Evolutionary conservation across 2,888 invertebrate genomes (phyloP).

Genomic region (Oxycera nigricornis): DNA sequence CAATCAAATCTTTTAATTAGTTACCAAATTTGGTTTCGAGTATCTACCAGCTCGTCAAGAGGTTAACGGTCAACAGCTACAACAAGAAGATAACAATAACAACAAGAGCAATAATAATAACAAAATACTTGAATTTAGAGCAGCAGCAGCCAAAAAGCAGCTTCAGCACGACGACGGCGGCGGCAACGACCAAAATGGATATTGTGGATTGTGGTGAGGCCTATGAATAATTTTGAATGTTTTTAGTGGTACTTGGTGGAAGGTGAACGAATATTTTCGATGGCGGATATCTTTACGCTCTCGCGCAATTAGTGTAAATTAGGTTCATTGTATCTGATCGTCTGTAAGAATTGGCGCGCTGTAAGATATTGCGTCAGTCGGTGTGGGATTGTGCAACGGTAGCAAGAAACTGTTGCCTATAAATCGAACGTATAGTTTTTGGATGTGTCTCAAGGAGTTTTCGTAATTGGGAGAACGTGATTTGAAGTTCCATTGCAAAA

Average conservation of each 20-base stretch:
- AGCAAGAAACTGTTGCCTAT: no score
- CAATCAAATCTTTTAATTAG: slow-evolving; percentile 39
- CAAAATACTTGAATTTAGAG: slow-evolving; percentile 20
- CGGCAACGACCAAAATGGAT: not conserved
- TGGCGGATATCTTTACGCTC: slow-evolving; percentile 11
- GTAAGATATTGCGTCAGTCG: not conserved
- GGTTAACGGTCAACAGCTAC: slow-evolving; percentile 28
- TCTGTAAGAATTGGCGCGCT: not conserved
- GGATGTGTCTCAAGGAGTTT: no score
- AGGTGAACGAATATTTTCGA: not conserved
- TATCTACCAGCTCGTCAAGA: slow-evolving; percentile 21
- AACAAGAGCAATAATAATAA: slow-evolving; percentile 19
- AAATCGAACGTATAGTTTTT: no score
- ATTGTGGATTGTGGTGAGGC: not conserved
- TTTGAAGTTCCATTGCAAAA: no score
- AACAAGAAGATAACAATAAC: not conserved
- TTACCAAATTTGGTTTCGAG: slow-evolving; percentile 37
- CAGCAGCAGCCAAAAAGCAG: not conserved
- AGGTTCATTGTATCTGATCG: slow-evolving; percentile 17
- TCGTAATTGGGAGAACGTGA: no score
- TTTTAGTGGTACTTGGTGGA: not conserved
- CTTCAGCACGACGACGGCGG: not conserved
- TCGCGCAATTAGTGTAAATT: slow-evolving; percentile 31
- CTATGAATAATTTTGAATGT: slow-evolving; percentile 16
- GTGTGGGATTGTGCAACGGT: not conserved